Conservation (phyloP, 92 coral and sea anemone species). For the Porites divaricata region DNA sequence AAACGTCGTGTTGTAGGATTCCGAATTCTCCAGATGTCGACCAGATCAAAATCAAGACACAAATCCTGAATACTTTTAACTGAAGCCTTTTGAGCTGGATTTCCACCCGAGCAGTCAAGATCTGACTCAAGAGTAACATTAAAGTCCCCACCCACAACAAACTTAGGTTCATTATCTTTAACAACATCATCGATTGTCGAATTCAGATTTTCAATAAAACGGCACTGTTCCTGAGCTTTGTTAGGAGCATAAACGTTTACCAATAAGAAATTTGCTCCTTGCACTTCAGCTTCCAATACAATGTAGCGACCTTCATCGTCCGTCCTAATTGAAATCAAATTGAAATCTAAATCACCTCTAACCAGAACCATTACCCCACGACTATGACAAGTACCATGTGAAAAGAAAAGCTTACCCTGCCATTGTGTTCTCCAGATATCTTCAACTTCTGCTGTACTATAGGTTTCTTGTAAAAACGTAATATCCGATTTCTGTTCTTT, state of each 20-base stretch:
- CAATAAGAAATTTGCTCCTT: slow-evolving; percentile 45
- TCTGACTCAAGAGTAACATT: too few species aligned
- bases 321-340: slow-evolving; percentile 17
- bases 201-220: slow-evolving; percentile 24
- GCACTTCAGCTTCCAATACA: slow-evolving; percentile 26
- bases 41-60: slow-evolving; percentile 16
- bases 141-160: too few species aligned
- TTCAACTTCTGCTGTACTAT: too few species aligned
- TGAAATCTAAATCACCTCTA: slow-evolving; percentile 44
- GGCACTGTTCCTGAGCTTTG: slow-evolving; percentile 29
- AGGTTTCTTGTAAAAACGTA: too few species aligned
- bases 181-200: slow-evolving; percentile 2
- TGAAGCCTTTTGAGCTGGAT: slow-evolving; percentile 18
- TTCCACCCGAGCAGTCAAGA: slow-evolving; percentile 51
- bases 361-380: slow-evolving; percentile 22
- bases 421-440: too few species aligned
- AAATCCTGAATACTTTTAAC: background rate
- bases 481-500: too few species aligned
- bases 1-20: slow-evolving; percentile 40
- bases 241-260: slow-evolving; percentile 58
- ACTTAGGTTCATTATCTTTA: too few species aligned
- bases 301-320: slow-evolving; percentile 50
- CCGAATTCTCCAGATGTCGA: slow-evolving; percentile 40
- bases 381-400: too few species aligned
- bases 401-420: too few species aligned